Base-by-base conservation (phyloP, 1,140 invertebrate species). In the Paraescarpia echinospica region DNA sequence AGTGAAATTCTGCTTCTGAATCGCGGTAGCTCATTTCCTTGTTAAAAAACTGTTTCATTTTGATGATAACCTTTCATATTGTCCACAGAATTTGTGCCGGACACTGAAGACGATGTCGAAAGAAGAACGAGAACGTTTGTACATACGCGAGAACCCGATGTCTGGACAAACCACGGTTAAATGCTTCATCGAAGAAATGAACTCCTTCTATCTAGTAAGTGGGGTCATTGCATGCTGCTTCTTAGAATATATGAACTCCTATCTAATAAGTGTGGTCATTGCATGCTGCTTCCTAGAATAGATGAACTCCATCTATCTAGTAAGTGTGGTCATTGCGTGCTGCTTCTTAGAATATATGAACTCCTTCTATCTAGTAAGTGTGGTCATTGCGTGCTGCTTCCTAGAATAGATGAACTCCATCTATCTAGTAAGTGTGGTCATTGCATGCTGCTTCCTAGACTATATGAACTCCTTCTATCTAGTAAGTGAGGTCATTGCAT, bases 161-260 rank as follows among this genome's bases (percentile, higher is more conserved):
- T 93, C 93, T 31, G 90, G 92, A 27, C n/a, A 93, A 88, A 92
- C 93, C 2, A 93, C 94, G 59, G 93, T 95, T 1, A 41, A 93
- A 48, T 95, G 94, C 90, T 95, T 95, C 92, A 90, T 94, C 18
- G 77, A 89, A 0, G 92, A 94, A 27, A 92, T 95, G 59, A 90
- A 94, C 18, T 90, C 90, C 27, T 94, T 92, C 89, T 92, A 94
- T 2, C n/a, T 93, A 94, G 94, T 95, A 94, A 34, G 33, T 9
- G n/a, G 14, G 90, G n/a, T n/a, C n/a, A n/a, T n/a, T n/a, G n/a
- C n/a, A 41, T 89, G 89, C n/a, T 34, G 14, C 4, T 5, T 89
- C 14, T 34, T 89, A 9, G 4, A 14, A 89, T 89, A 33, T 89
- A n/a, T n/a, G n/a, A n/a, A n/a, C n/a, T n/a, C n/a, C 89, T 89